Conservation (phyloP, 2,113 vertebrate genomes). For the Perca fluviatilis region DNA sequence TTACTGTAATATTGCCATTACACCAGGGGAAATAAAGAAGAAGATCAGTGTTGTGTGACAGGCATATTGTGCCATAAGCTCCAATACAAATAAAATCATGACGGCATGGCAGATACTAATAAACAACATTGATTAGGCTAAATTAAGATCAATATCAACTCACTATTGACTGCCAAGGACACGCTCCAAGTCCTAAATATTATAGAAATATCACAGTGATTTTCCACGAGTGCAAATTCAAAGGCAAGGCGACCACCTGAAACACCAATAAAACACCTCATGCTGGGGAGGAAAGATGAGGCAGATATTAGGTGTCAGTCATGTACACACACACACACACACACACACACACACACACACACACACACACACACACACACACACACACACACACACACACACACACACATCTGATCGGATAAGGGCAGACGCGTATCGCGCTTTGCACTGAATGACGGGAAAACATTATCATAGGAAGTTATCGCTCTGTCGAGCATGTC, state of each 20-base stretch:
- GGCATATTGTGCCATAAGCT: neutral
- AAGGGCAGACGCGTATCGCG: constrained; percentile 22
- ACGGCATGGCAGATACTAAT: constrained; percentile 11
- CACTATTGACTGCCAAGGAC: neutral
- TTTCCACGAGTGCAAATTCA: neutral
- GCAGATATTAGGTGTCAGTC: constrained; percentile 31
- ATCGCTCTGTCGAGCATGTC: constrained; percentile 26
- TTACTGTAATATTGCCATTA: constrained; percentile 4
- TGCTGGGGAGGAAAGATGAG: neutral
- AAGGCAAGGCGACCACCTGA: constrained; percentile 34
- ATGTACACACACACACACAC: neutral
- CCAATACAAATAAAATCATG: neutral
- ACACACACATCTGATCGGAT: neutral
- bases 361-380: neutral
- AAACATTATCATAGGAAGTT: constrained; percentile 51
- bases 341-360: neutral
- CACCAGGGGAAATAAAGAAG: constrained; percentile 14
- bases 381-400: neutral
- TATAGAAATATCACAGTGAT: neutral
- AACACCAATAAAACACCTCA: constrained; percentile 46
- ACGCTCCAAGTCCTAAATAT: constrained; percentile 3
- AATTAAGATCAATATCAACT: constrained; percentile 30
- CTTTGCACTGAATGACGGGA: neutral
- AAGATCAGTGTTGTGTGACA: neutral
- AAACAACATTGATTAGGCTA: neutral